phyloP scores from a whole-genome alignment of 2,113 vertebrate genomes.

The Scomber colias region DNA sequence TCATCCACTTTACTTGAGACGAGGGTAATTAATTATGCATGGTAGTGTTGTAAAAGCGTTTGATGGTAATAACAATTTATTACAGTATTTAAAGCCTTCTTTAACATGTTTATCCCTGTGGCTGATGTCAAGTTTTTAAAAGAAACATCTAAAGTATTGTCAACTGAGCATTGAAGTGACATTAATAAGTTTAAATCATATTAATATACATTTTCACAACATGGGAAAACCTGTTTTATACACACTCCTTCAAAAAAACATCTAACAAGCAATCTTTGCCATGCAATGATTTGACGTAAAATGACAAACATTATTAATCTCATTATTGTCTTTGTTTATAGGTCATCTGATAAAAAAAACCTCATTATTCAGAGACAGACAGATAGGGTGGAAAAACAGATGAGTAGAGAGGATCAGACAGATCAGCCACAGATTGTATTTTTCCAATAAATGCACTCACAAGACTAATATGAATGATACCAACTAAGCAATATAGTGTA shows the following conservation, averaged over 20 bases:
- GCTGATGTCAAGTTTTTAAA: constrained; percentile 22
- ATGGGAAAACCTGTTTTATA: not conserved
- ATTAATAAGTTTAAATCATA: not conserved
- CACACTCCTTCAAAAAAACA: not conserved
- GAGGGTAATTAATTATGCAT: constrained; percentile 38
- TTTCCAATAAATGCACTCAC: not conserved
- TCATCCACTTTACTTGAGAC: constrained; percentile 12
- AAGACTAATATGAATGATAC: not conserved
- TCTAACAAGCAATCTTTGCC: not conserved
- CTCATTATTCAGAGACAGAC: not conserved
- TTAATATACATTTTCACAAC: not conserved
- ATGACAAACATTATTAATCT: not conserved
- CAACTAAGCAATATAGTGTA: not conserved
- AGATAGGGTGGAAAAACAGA: not conserved
- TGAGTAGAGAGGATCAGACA: not conserved
- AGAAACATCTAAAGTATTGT: not conserved
- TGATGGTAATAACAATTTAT: constrained; percentile 37
- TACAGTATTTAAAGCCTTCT: not conserved
- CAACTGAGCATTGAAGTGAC: not conserved
- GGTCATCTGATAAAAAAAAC: not conserved
- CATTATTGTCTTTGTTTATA: not conserved
- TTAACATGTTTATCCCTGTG: constrained; percentile 5
- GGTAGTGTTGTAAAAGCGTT: constrained; percentile 12
- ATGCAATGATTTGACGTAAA: not conserved
- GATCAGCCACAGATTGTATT: not conserved